These are phyloP conservation scores for Drosophila virilis DNA, from an alignment of 1,140 invertebrate species.

Conservation along the genomic window DNA sequence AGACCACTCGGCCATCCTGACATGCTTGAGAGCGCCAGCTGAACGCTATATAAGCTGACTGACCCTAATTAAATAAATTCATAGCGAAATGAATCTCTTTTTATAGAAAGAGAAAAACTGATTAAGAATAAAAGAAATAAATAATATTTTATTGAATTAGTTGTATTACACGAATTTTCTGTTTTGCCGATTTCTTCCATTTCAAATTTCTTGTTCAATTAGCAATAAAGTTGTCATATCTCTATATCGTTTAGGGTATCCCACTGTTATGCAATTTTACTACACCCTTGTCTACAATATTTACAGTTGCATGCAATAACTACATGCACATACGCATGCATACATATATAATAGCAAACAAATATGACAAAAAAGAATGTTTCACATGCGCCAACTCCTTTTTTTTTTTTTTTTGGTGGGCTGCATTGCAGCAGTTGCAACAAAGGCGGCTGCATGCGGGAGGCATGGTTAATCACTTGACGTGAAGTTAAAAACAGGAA, in stretches of 20 bases:
- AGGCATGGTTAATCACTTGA: constrained; percentile 40
- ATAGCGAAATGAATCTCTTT: too few relatives aligned
- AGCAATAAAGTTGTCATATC: too few relatives aligned
- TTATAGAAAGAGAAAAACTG: too few relatives aligned
- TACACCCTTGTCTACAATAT: constrained; percentile 34
- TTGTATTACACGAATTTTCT: too few relatives aligned
- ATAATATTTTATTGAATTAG: too few relatives aligned
- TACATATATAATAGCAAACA: constrained; percentile 6
- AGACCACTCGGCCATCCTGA: constrained; percentile 93
- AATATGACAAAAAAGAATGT: constrained; percentile 19
- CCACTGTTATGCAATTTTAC: not conserved
- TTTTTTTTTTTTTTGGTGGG: constrained; percentile 32
- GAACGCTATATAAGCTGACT: too few relatives aligned
- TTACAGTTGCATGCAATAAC: constrained; percentile 22
- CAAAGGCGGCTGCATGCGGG: constrained; percentile 9
- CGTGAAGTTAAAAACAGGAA: constrained; percentile 3
- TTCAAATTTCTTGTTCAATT: too few relatives aligned
- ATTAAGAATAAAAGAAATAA: too few relatives aligned
- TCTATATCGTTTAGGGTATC: not conserved
- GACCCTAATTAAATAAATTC: too few relatives aligned
- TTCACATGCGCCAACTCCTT: constrained; percentile 41
- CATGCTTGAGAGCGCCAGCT: constrained; percentile 4
- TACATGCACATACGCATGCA: constrained; percentile 9
- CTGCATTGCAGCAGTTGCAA: constrained; percentile 25
- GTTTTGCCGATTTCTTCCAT: too few relatives aligned